Evolutionary conservation across 2,113 vertebrate genomes (phyloP), one percentile per base, ranked within the genome.

Genomic region (Serilophus lunatus): DNA sequence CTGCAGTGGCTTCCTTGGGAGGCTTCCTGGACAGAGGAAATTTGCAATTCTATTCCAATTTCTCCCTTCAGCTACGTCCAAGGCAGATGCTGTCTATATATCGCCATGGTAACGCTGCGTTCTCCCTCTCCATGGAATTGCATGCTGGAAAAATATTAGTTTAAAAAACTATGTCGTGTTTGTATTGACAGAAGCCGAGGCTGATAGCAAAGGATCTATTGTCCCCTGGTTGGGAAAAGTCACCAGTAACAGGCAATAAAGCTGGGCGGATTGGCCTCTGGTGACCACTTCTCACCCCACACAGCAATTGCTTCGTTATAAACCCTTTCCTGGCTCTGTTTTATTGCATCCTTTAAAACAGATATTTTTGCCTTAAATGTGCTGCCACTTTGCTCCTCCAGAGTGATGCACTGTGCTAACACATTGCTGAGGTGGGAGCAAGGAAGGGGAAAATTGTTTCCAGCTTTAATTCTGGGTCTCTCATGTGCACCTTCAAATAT

Each of bases 11-110:
- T 97, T 97, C 95, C 88, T 90, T 84, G 82, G 90, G 93, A 95
- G 94, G 79, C 94, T 94, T 97, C 89, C 90, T 18, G 95, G 95
- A 91, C 94, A 90, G 91, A 95, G 86, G 93, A 96, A 96, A 97
- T 97, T 96, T 97, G 97, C 97, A 97, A 97, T 97, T 97, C 97
- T 97, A 96, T 96, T 97, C 96, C 96, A 95, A 12, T 96, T 97
- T 95, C 95, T 97, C 96, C 95, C 95, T 95, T 97, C 95, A 96
- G 97, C 97, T 96, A 95, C 72, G 94, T 96, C 96, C 97, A 95
- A 97, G 95, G 96, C 96, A 97, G 96, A 96, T 97, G 96, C 97
- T 97, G 96, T 95, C 96, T 97, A 96, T 97, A 87, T 93, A 93
- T 97, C 22, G 35, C 96, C 97, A 97, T 97, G 96, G 97, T 95